phyloP scores from a whole-genome alignment of 2,113 vertebrate species.

The Catharus bicknelli region DNA sequence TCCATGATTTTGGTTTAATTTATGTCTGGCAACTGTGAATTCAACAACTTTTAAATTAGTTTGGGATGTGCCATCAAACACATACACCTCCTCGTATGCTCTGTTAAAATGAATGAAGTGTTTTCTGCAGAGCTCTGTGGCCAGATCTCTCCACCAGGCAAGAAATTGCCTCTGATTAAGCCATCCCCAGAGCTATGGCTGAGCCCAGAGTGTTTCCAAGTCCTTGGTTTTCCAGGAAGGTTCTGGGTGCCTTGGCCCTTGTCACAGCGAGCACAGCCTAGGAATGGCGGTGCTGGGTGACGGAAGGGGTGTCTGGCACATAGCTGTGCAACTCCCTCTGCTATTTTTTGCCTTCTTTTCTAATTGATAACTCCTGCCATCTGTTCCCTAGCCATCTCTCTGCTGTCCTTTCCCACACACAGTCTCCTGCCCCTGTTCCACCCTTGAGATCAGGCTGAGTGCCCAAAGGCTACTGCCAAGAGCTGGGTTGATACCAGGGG shows the following conservation, averaged over 20 bases:
- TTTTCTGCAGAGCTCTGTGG: neutral
- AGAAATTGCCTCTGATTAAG: neutral
- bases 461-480: neutral
- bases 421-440: slow-evolving; percentile 2
- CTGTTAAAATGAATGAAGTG: neutral
- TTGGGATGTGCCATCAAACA: neutral
- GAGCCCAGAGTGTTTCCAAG: neutral
- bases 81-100: neutral
- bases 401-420: slow-evolving; percentile 30
- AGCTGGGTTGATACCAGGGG: neutral
- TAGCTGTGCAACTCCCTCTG: neutral
- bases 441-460: neutral
- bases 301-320: slow-evolving; percentile 4
- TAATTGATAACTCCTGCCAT: slow-evolving; percentile 54
- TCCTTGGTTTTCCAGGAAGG: neutral
- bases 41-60: neutral
- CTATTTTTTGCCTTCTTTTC: neutral
- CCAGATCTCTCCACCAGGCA: neutral
- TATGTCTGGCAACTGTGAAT: neutral
- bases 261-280: neutral
- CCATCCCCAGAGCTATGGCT: neutral
- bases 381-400: slow-evolving; percentile 31
- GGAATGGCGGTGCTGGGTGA: neutral
- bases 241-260: neutral
- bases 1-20: neutral